Base-by-base conservation (phyloP, 2,113 vertebrate genomes). In the Maccullochella peelii region DNA sequence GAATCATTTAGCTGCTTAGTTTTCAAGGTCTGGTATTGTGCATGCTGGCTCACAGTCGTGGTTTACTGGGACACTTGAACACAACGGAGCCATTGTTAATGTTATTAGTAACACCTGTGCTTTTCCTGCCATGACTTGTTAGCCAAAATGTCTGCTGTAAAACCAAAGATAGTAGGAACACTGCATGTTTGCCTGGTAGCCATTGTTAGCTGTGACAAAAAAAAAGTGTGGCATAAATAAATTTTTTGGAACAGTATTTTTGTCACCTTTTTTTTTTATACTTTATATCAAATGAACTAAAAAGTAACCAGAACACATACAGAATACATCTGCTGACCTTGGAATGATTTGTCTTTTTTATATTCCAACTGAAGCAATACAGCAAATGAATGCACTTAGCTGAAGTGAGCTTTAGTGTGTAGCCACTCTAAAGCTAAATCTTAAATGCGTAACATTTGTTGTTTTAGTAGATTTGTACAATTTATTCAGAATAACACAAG, bases 101-200 rank as follows among this genome's bases (percentile, higher is more conserved):
- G 47, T 57, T 50, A 58, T 80, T 30, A 72, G 27, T 61, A 58
- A 76, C 65, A 73, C 54, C 61, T 73, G 79, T 62, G 25, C 8
- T 59, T 62, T 44, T 58, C 38, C 27, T 62, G 16, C 68, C 25
- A 25, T 52, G 68, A 58, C 27, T 2, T 33, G 33, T 33, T 3
- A 52, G 10, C 27, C 30, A 23, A 73, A 65, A 73, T n/a, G 36
- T 55, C 49, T 75, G 36, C 49, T 6, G 9, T 74, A 36, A 61
- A 55, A 18, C 42, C 21, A 16, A 25, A 58, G 49, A 67, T 8
- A 8, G 36, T 15, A 23, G 21, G 6, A 40, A 44, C 6, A 33
- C 12, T 65, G 42, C 27, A 11, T 25, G 25, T 10, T 27, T 54
- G 25, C 15, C 23, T 76, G 30, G 15, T 6, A 15, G 30, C 21